Evolutionary conservation across 2,888 invertebrate species (phyloP), one percentile per base, ranked within the genome.

Genomic region (Clanis bilineata): DNA sequence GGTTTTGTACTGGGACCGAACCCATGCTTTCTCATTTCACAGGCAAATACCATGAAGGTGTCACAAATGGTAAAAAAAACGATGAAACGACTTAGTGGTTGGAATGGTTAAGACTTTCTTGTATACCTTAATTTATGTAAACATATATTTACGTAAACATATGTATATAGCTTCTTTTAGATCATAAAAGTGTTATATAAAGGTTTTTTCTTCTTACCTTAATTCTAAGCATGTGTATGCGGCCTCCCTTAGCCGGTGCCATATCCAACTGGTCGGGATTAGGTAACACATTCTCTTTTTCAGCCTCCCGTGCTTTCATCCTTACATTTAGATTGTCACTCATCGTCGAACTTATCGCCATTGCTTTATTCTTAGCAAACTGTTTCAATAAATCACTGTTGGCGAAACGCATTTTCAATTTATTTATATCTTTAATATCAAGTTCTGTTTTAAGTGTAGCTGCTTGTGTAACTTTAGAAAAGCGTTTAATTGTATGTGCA

Each of bases 241-340:
- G 62, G 0, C 69, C 73, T 1, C 86, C 86, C 10, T 63, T 70
- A 0, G 86, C 88, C 0, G 83, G 79, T 10, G 83, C 75, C 87
- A 86, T 82, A 71, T 88, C 87, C 18, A 87, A 68, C 64, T 75
- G 62, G 7, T 70, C 66, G 0, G 71, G 68, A 56, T 36, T 60
- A 4, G 66, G 77, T 43, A 63, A 60, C 57, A 55, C 38, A 10
- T 21, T 56, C 10, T 39, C 15, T 15, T 44, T 54, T 44, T 41
- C 21, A 28, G 9, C 36, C 2, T 58, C 51, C 4, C n/a, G 15
- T 10, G 58, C 58, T 21, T 47, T 58, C 58, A 58, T 58, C 4
- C 25, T 39, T 12, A 39, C 5, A 28, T 22, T 18, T 6, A n/a
- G 15, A 6, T 22, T 15, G 12, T 9, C n/a, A 9, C 9, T 28